These are phyloP conservation scores for Siderastrea radians DNA, from an alignment of 92 coral and sea anemone species.

Conservation along the genomic window DNA sequence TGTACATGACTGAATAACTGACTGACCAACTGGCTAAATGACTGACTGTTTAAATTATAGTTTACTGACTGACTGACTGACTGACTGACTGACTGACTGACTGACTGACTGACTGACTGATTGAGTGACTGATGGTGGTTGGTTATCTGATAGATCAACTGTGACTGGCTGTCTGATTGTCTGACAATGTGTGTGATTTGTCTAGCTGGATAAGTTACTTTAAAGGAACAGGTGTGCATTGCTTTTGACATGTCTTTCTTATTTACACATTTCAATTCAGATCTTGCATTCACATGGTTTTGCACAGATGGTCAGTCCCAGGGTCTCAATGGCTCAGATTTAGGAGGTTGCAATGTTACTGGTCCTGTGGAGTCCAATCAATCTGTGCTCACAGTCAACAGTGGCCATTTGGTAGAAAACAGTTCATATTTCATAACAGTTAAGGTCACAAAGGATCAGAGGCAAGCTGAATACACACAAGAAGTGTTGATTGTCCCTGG, in stretches of 20 bases:
- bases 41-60: no score
- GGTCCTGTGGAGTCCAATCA: slow-evolving; percentile 59
- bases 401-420: slow-evolving; percentile 48
- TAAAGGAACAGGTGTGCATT: no score
- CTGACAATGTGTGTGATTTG: no score
- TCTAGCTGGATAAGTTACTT: background rate
- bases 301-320: background rate
- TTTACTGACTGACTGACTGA: background rate
- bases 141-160: no score
- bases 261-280: background rate
- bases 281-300: background rate
- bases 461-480: slow-evolving; percentile 62
- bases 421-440: slow-evolving; percentile 60
- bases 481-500: slow-evolving; percentile 56
- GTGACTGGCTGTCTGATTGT: background rate
- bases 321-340: background rate
- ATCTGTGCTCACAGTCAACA: slow-evolving; percentile 53
- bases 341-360: slow-evolving; percentile 69
- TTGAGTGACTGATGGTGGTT: no score
- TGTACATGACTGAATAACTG: no score
- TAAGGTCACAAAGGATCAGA: slow-evolving; percentile 50
- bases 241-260: background rate
- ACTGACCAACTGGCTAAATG: no score
- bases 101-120: no score
- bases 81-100: background rate